Evolutionary conservation across 2,113 vertebrate genomes (phyloP), one percentile per base, ranked within the genome.

Genomic region (Himantopus leucocephalus): DNA sequence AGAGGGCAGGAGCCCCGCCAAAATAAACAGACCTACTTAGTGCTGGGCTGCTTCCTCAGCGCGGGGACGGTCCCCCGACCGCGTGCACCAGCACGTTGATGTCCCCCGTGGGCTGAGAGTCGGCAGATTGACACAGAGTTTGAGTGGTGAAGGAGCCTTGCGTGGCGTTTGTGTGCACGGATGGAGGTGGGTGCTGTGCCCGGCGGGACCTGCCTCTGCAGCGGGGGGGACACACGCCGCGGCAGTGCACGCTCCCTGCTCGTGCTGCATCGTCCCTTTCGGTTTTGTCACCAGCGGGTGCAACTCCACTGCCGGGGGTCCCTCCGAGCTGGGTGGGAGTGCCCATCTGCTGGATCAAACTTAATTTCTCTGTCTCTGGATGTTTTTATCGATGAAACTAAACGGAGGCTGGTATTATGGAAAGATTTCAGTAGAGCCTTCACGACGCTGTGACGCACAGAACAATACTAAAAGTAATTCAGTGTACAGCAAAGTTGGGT

Each of bases 91-190:
- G 41, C 78, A 10, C 70, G 5, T 0, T 4, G 12, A 3, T 41
- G 1, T 8, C 37, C 37, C 45, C 53, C 47, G 2, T 1, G 43
- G 37, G 56, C 37, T 20, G 39, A 3, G 20, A 8, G 14, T 12
- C 3, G 0, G 35, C 14, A 19, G 16, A 9, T 30, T 60, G 20
- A 8, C 1, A 19, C 48, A 20, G 45, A 8, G 5, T 13, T 5
- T 0, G 5, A 6, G 53, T 1, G 37, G 22, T 0, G 52, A 5
- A 3, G 45, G 60, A 43, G 60, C 56, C 21, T 4, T 0, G 21
- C 1, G 7, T 0, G 59, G 37, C 6, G 8, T 23, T 2, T 4
- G 3, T 1, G 71, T 26, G 68, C 9, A 2, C 1, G 11, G 78
- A 5, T 5, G 41, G 47, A 12, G 1, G 6, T 2, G 77, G 55